phyloP scores from a whole-genome alignment of 1,140 invertebrate genomes.

The silkworm (Bombyx mori) region ASM3026992v2 NC_085121.1:4275001-4275500 shows the following conservation, averaged over 20 bases:
- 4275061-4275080: slow-evolving; percentile 49
- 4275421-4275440: slow-evolving; percentile 92
- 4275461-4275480: slow-evolving; percentile 85
- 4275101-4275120: slow-evolving; percentile 53
- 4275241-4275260: no score
- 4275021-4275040: slow-evolving; percentile 49
- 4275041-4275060: slow-evolving; percentile 66
- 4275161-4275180: slow-evolving; percentile 18
- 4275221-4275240: no score
- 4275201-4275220: neutral
- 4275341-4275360: slow-evolving; percentile 84
- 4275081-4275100: slow-evolving; percentile 37
- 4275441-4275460: slow-evolving; percentile 88
- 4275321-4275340: slow-evolving; percentile 91
- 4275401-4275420: slow-evolving; percentile 87
- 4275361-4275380: slow-evolving; percentile 90
- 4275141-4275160: slow-evolving; percentile 92
- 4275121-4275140: slow-evolving; percentile 59
- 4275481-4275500: slow-evolving; percentile 75
- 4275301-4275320: slow-evolving; percentile 67
- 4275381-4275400: slow-evolving; percentile 87
- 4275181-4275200: neutral
- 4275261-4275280: no score
- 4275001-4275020: slow-evolving; percentile 16
- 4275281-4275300: neutral